Evolutionary conservation across 2,113 vertebrate species (phyloP).

Genomic region (Gavialis gangeticus): DNA sequence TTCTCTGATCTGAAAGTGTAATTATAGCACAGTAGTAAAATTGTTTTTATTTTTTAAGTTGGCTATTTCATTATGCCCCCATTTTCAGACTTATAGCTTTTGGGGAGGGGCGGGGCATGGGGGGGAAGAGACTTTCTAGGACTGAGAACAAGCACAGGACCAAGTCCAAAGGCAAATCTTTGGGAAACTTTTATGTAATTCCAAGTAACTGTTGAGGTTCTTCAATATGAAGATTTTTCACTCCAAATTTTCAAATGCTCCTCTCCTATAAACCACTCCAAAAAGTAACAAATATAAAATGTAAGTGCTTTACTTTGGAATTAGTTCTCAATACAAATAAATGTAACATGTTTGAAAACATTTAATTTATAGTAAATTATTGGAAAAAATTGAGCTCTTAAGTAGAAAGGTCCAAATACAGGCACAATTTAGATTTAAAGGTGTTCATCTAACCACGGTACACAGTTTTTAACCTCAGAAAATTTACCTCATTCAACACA

Average conservation of each 20-base stretch:
- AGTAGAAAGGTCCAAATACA: neutral
- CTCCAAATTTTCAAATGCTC: neutral
- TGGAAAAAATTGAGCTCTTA: neutral
- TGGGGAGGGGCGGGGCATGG: neutral
- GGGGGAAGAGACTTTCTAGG: neutral
- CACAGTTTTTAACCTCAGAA: too few relatives aligned
- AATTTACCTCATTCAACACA: neutral
- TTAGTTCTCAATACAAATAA: neutral
- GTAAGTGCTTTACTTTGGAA: neutral
- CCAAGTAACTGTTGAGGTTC: neutral
- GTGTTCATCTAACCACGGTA: neutral
- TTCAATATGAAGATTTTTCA: neutral
- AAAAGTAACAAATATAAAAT: neutral
- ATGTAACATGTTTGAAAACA: neutral
- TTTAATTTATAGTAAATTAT: too few relatives aligned
- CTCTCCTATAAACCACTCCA: neutral
- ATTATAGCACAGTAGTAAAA: neutral
- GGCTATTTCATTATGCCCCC: neutral
- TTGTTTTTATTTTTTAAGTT: neutral
- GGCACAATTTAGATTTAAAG: rapidly evolving
- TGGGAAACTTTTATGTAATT: neutral
- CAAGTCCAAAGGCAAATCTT: neutral
- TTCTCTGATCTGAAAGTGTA: neutral
- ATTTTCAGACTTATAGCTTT: neutral
- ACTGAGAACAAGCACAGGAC: neutral